Evolutionary conservation across 2,797 vertebrate species (phyloP).

Genomic region (Chelidonichthys spinosus): DNA sequence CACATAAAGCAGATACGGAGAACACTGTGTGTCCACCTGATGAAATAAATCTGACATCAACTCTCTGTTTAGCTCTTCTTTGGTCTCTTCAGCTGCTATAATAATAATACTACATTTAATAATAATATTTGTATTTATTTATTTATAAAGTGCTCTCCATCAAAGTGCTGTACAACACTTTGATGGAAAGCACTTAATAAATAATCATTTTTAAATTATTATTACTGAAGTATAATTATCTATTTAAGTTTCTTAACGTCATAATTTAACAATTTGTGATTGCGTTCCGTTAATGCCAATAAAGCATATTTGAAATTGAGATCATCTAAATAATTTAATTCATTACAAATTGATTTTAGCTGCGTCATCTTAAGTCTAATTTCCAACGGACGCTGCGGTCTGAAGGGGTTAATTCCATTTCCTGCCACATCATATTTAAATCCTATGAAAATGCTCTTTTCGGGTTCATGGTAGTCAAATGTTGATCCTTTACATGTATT

Average conservation of each 20-base stretch:
- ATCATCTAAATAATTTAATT: not conserved
- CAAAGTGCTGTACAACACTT: too few species aligned
- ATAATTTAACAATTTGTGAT: not conserved
- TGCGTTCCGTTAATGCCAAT: not conserved
- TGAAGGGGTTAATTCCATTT: conserved; percentile 17
- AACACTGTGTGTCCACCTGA: too few species aligned
- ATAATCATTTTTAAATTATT: too few species aligned
- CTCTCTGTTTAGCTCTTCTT: too few species aligned
- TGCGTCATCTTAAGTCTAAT: not conserved
- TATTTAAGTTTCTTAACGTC: not conserved
- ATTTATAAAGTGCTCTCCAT: too few species aligned
- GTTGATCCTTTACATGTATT: conserved; percentile 31
- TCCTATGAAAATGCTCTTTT: conserved; percentile 53
- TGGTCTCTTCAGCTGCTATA: too few species aligned
- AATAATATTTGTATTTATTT: too few species aligned
- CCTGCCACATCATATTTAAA: conserved; percentile 43
- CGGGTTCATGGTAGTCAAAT: conserved; percentile 54
- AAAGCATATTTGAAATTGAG: not conserved
- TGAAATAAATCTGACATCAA: too few species aligned
- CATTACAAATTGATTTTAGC: not conserved
- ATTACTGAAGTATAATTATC: not conserved
- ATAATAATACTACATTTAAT: too few species aligned
- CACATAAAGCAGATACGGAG: too few species aligned
- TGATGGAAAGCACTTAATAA: too few species aligned
- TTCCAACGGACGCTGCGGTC: not conserved